phyloP scores from a whole-genome alignment of 2,797 vertebrate genomes.

The Microhierax caerulescens region DNA sequence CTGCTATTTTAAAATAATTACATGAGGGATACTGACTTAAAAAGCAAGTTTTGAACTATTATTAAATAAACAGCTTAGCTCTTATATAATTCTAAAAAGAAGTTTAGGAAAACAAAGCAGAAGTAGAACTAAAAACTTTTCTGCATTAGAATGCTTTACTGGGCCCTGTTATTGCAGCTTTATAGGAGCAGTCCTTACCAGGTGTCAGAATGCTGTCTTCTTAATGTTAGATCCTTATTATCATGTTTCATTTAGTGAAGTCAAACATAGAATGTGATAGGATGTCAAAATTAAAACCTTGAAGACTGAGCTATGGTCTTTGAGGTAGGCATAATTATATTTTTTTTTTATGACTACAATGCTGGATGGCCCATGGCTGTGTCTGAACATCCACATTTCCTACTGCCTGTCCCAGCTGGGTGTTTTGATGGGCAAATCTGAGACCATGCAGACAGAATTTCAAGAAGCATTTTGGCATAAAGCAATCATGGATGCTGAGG shows the following conservation, averaged over 20 bases:
- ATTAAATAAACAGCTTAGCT: not conserved
- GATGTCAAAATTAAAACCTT: not conserved
- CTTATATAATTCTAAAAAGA: not conserved
- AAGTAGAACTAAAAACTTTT: not conserved
- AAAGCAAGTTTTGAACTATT: not conserved
- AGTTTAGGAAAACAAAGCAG: not conserved
- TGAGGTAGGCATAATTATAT: not conserved
- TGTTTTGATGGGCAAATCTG: not conserved
- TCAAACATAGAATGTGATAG: not conserved
- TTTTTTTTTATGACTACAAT: not conserved
- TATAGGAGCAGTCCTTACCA: not conserved
- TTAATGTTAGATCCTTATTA: not conserved
- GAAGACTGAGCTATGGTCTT: not conserved
- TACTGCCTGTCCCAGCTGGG: accelerated
- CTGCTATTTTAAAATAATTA: not conserved
- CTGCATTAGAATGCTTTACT: not conserved
- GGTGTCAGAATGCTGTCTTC: not conserved
- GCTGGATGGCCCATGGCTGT: not conserved
- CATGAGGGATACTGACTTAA: not conserved
- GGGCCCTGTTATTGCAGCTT: not conserved
- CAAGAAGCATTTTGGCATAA: not conserved
- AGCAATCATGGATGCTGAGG: not conserved
- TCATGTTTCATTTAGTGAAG: not conserved
- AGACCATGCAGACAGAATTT: not conserved
- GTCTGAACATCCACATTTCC: not conserved